Base-by-base conservation (phyloP, 2,113 vertebrate species). In the Leptocoma aspasia region DNA sequence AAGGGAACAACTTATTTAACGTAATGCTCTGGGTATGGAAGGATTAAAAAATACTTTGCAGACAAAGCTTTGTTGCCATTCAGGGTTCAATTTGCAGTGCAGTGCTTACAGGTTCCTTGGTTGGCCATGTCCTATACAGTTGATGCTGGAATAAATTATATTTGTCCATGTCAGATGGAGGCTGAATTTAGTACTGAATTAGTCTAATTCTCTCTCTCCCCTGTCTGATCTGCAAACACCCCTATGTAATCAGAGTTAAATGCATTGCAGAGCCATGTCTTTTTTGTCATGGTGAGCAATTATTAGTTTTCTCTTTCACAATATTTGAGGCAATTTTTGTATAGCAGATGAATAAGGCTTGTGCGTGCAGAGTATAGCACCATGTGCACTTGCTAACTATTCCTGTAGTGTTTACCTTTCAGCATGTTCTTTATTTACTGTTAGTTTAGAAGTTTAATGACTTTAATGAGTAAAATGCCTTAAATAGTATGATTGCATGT, bases 111-210 rank as follows among this genome's bases (percentile, higher is more conserved):
- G 52, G 10, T 56, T 35, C 59, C 39, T 54, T 1, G 24, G 19
- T 3, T 90, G 47, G 28, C 15, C 1, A 0, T 18, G 57, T 39
- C 18, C 68, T 76, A 0, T 31, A 5, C 30, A 39, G 7, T 0
- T 33, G 37, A n/a, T 47, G 21, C 24, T 73, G 41, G 45, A 27
- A 41, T 53, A 77, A 82, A 27, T 20, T 11, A 2, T 56, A 19
- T 83, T 86, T 86, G 8, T 71, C 44, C 52, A 11, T 77, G 26
- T 72, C 72, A 71, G n/a, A 12, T 54, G 28, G 79, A 83, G 69
- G 44, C 31, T 56, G 75, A 82, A 53, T 82, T 89, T 83, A 63
- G 44, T 28, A 13, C 37, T 44, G 22, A 91, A 52, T 79, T 52
- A 85, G 44, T 37, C n/a, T 56, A 50, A 70, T 94, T 76, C 26